phyloP scores from a whole-genome alignment of 1,140 invertebrate species.

The Armadillidium nasatum region DNA sequence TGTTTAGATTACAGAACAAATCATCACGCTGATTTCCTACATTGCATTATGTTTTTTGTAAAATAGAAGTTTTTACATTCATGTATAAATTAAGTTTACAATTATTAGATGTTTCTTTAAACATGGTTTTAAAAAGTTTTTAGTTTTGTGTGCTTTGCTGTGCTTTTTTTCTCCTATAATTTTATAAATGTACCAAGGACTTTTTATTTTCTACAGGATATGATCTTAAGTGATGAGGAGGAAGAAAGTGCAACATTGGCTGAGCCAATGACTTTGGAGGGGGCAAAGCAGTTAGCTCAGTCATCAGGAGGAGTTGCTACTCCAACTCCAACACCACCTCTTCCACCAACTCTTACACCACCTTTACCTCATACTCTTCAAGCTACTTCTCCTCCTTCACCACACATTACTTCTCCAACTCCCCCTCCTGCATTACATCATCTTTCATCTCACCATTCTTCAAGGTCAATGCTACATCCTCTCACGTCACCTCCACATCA shows the following conservation, averaged over 20 bases:
- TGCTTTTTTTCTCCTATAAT: background rate
- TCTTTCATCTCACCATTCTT: conserved; percentile 29
- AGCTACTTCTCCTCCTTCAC: conserved; percentile 34
- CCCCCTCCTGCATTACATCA: conserved; percentile 24
- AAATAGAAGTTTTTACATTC: too few species aligned
- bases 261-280: conserved; percentile 44
- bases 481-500: conserved; percentile 33
- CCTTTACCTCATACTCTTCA: conserved; percentile 35
- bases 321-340: conserved; percentile 39
- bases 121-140: background rate
- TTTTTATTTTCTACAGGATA: conserved; percentile 30
- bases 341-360: conserved; percentile 31
- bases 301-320: conserved; percentile 31
- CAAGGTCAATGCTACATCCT: conserved; percentile 19
- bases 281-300: conserved; percentile 41
- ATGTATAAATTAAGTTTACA: background rate
- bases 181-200: background rate
- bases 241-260: conserved; percentile 44
- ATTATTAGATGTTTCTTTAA: background rate
- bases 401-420: conserved; percentile 31
- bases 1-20: too few species aligned
- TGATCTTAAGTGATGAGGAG: conserved; percentile 43
- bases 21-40: too few species aligned
- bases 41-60: too few species aligned
- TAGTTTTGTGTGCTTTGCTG: background rate